A percentile compares a stretch with the other conserved stretches of the same genome.
Conservation (phyloP, 1,140 invertebrate species). For the Hirudo medicinalis region DNA sequence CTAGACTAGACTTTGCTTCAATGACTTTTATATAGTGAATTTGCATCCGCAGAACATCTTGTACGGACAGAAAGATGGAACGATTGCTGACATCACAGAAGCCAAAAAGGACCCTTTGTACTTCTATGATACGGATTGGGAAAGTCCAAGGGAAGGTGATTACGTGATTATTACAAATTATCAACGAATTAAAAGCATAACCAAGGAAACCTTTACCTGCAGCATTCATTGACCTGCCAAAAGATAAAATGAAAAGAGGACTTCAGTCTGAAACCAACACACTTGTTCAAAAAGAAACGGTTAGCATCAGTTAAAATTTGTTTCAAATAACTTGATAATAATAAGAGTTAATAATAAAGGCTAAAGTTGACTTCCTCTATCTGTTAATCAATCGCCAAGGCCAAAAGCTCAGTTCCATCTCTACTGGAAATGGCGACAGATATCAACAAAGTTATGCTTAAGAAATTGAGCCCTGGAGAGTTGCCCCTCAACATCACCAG, state of each 20-base stretch:
- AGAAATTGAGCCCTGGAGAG: conserved; percentile 13
- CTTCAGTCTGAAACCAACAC: conserved; percentile 13
- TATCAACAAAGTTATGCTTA: not conserved
- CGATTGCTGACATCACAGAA: not conserved
- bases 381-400: not conserved
- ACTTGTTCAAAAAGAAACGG: conserved; percentile 15
- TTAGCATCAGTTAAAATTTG: not conserved
- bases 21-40: not conserved
- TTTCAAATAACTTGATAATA: no score
- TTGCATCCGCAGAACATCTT: not conserved
- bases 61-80: conserved; percentile 11
- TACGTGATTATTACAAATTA: not conserved
- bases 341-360: no score
- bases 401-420: not conserved
- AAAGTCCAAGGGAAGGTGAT: conserved; percentile 9
- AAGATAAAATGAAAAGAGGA: not conserved
- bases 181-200: not conserved
- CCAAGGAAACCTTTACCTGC: not conserved
- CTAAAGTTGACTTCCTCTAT: no score
- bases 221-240: conserved; percentile 5
- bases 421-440: not conserved
- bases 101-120: conserved; percentile 2
- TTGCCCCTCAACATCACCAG: conserved; percentile 14
- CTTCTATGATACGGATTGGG: conserved; percentile 16
- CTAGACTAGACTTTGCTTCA: no score